Base-by-base conservation (phyloP, 2,888 invertebrate genomes). In the Sclerodermus sp. region DNA sequence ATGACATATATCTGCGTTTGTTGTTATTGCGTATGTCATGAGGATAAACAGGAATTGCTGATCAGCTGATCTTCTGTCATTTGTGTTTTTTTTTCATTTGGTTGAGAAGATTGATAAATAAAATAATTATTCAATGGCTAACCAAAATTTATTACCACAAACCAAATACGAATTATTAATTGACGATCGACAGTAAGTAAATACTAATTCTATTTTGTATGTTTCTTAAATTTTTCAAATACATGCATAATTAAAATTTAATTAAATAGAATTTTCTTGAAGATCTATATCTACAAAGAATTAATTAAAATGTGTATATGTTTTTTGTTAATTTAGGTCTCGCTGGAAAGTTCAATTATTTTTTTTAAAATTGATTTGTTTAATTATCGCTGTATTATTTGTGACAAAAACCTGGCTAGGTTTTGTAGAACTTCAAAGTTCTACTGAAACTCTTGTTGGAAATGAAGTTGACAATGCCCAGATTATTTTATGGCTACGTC, bases 91-190 rank as follows among this genome's bases (percentile, higher is more conserved):
- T n/a, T n/a, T n/a, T n/a, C n/a, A n/a, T n/a, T n/a, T n/a, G n/a
- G n/a, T n/a, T n/a, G n/a, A n/a, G n/a, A n/a, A n/a, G n/a, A n/a
- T n/a, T n/a, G n/a, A n/a, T n/a, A n/a, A n/a, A n/a, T n/a, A n/a
- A n/a, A n/a, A n/a, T n/a, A n/a, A n/a, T n/a, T n/a, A n/a, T n/a
- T 30, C 30, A 30, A 30, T 30, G 30, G 67, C 68, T 67, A 66
- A 70, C 55, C 68, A 71, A 66, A 69, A 66, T 45, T 62, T 67
- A 45, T 66, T 67, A 58, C 66, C 66, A 38, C 66, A 69, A 63
- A 66, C 68, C 38, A 68, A 71, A 42, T 73, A 73, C 62, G 63
- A 71, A 65, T 58, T 73, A 45, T 49, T 73, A 57, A 64, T 59
- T 39, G 64, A 64, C 54, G 59, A 66, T 46, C 61, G 61, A 58